Percentiles rank a stretch among this genome's conserved stretches.
Evolutionary conservation across 2,797 vertebrate genomes (phyloP).

Genomic region (Acanthurus tractus): DNA sequence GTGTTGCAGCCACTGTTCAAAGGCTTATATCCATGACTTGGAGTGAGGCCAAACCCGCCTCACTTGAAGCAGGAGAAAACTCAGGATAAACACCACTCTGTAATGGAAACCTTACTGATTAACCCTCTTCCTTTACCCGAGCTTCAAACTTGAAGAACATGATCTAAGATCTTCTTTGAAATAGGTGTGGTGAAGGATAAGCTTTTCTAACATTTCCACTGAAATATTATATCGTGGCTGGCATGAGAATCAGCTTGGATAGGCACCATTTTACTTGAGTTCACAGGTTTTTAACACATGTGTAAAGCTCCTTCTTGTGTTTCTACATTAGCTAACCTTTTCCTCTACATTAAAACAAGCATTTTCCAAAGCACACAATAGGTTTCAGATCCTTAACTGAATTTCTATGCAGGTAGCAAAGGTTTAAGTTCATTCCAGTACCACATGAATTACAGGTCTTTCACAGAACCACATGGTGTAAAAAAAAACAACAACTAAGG

Average conservation of each 20-base stretch:
- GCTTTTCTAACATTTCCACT: background rate
- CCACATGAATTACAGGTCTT: background rate
- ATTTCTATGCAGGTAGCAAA: background rate
- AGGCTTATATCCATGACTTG: conserved; percentile 7
- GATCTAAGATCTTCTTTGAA: background rate
- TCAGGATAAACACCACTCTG: background rate
- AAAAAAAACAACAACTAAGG: background rate
- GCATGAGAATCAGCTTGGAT: background rate
- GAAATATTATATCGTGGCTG: background rate
- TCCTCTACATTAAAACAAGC: no score
- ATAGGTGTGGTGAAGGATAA: background rate
- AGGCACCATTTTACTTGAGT: background rate
- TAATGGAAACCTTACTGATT: background rate
- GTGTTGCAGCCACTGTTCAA: background rate
- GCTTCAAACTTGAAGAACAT: background rate
- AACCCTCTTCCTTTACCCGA: background rate
- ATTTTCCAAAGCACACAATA: background rate
- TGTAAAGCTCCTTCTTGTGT: background rate
- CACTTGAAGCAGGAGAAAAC: background rate
- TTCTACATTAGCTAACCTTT: background rate
- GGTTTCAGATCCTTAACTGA: background rate
- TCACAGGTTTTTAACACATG: no score
- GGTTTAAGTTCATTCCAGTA: background rate
- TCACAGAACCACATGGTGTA: background rate
- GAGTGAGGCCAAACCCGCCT: background rate